Percentiles rank a stretch among this genome's conserved stretches.
Evolutionary conservation across 2,888 invertebrate species (phyloP).

Genomic region (Timandra comae): DNA sequence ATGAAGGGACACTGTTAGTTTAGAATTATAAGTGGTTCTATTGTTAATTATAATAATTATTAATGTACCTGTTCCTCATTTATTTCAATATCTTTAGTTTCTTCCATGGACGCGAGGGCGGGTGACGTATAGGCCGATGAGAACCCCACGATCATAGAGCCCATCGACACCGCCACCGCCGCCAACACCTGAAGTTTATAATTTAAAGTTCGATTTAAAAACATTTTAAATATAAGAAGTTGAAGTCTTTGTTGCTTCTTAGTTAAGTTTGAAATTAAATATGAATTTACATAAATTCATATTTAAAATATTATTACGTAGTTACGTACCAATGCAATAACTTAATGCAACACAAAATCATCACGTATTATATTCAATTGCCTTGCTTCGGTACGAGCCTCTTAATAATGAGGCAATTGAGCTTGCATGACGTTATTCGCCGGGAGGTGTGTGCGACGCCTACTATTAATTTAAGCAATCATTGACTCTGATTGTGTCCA

Average conservation of each 20-base stretch:
- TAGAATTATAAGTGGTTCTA: too few relatives aligned
- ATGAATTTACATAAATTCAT: too few relatives aligned
- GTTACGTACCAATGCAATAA: too few relatives aligned
- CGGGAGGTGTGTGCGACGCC: slow-evolving; percentile 50
- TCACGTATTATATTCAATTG: slow-evolving; percentile 9
- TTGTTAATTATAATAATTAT: too few relatives aligned
- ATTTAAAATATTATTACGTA: too few relatives aligned
- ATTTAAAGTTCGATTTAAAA: too few relatives aligned
- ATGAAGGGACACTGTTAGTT: too few relatives aligned
- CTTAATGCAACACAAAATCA: slow-evolving; percentile 1
- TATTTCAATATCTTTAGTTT: slow-evolving; percentile 76
- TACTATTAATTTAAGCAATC: slow-evolving; percentile 63
- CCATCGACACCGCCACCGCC: slow-evolving; percentile 89
- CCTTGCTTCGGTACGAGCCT: slow-evolving; percentile 12
- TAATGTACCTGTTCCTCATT: slow-evolving; percentile 78
- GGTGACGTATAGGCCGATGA: slow-evolving; percentile 93
- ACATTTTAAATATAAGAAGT: too few relatives aligned
- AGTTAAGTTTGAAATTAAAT: too few relatives aligned
- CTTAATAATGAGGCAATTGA: slow-evolving; percentile 11
- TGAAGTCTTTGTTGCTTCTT: too few relatives aligned
- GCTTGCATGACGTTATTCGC: slow-evolving; percentile 36
- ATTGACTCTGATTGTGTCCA: slow-evolving; percentile 57
- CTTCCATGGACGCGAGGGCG: slow-evolving; percentile 85
- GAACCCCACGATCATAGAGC: slow-evolving; percentile 92
- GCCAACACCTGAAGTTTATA: slow-evolving; percentile 83